Conservation (phyloP, 2,888 invertebrate genomes). For the Platycheirus albimanus region DNA sequence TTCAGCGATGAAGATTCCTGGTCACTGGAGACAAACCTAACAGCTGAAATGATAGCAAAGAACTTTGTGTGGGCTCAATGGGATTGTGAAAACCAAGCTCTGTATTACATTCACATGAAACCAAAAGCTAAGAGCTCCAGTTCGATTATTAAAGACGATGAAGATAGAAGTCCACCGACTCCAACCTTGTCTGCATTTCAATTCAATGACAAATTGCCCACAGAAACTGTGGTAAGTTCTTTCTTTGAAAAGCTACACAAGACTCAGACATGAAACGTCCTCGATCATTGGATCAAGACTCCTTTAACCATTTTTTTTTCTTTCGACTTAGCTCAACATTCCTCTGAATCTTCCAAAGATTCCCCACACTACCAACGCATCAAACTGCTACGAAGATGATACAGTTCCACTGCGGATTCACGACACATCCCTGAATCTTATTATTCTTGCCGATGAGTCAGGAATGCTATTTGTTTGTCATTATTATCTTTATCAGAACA, state of each 20-base stretch:
- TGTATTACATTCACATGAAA: conserved; percentile 92
- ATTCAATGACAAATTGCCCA: conserved; percentile 93
- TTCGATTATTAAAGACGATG: conserved; percentile 86
- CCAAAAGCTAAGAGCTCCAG: conserved; percentile 87
- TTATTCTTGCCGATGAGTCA: conserved; percentile 88
- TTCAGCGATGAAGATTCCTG: conserved; percentile 80
- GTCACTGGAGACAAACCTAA: conserved; percentile 84
- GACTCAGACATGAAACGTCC: no score
- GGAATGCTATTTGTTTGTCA: conserved; percentile 92
- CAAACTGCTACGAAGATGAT: conserved; percentile 90
- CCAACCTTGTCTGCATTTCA: conserved; percentile 92
- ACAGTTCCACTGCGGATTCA: conserved; percentile 91
- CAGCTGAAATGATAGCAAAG: conserved; percentile 86
- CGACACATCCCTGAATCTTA: conserved; percentile 91
- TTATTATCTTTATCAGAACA: conserved; percentile 91
- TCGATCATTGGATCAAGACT: no score
- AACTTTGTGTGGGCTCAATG: conserved; percentile 94
- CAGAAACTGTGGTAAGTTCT: conserved; percentile 92
- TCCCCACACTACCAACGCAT: conserved; percentile 83
- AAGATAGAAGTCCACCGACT: conserved; percentile 85
- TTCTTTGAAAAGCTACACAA: no score
- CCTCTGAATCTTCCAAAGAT: conserved; percentile 91
- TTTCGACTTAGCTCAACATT: conserved; percentile 91
- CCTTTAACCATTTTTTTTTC: no score
- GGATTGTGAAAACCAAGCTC: conserved; percentile 88